Conservation (phyloP, 2,888 invertebrate genomes). For the Conomelus anceps region DNA sequence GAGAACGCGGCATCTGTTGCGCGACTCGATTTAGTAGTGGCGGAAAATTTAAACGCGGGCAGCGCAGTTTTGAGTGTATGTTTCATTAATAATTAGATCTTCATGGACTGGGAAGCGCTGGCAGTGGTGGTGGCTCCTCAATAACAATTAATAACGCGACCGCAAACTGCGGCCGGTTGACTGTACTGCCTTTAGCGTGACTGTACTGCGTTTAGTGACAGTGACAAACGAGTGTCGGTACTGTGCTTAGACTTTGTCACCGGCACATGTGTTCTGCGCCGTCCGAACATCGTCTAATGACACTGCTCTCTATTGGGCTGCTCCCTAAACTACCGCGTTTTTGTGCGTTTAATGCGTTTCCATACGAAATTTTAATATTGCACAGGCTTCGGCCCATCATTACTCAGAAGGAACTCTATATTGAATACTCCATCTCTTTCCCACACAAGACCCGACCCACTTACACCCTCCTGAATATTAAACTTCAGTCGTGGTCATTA, state of each 20-base stretch:
- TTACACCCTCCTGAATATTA: neutral
- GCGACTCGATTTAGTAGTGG: neutral
- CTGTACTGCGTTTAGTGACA: neutral
- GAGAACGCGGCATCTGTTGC: neutral
- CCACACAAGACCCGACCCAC: neutral
- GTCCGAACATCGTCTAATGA: neutral
- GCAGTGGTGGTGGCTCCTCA: neutral
- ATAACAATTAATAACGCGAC: constrained; percentile 9
- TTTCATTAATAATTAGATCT: neutral
- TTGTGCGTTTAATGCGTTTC: constrained; percentile 7
- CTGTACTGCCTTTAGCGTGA: too few species aligned
- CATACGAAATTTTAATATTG: constrained; percentile 7
- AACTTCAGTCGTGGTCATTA: constrained; percentile 1
- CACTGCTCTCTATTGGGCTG: neutral
- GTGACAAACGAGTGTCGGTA: neutral
- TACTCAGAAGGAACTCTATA: constrained; percentile 4
- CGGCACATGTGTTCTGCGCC: constrained; percentile 2
- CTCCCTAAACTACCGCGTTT: neutral
- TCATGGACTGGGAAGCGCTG: neutral
- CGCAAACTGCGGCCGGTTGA: neutral
- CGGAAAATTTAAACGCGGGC: neutral
- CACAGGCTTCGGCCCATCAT: neutral
- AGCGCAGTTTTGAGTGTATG: neutral
- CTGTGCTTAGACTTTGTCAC: constrained; percentile 3
- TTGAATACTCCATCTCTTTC: neutral